Evolutionary conservation across 2,888 invertebrate genomes (phyloP).

Genomic region (Mythimna loreyi): DNA sequence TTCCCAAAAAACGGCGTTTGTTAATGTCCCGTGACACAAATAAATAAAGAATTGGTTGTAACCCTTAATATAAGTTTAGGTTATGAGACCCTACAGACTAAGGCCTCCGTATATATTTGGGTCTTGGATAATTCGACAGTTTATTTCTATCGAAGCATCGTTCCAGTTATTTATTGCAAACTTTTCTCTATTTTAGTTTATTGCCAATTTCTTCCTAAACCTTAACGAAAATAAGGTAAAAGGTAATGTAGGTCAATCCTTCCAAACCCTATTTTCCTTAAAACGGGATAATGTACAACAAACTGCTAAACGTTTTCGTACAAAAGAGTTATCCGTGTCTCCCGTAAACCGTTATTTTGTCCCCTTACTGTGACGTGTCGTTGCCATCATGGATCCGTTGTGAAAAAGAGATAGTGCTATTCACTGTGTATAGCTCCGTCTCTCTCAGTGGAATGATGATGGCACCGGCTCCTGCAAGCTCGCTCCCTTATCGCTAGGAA

Average conservation of each 20-base stretch:
- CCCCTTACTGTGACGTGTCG: too few relatives aligned
- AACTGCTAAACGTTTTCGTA: slow-evolving; percentile 33
- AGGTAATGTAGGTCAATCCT: slow-evolving; percentile 33
- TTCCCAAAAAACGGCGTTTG: too few relatives aligned
- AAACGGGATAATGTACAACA: slow-evolving; percentile 45
- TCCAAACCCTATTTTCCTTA: slow-evolving; percentile 18
- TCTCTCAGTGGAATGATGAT: too few relatives aligned
- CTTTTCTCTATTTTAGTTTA: slow-evolving; percentile 16
- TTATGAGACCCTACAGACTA: too few relatives aligned
- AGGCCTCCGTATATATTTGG: too few relatives aligned
- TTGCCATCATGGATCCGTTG: too few relatives aligned
- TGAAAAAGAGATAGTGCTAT: too few relatives aligned
- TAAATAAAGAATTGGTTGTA: too few relatives aligned
- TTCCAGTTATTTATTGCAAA: slow-evolving; percentile 12
- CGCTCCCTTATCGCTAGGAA: slow-evolving; percentile 75
- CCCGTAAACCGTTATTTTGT: slow-evolving; percentile 44
- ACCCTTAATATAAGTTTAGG: too few relatives aligned
- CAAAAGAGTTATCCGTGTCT: slow-evolving; percentile 55
- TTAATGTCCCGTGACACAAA: too few relatives aligned
- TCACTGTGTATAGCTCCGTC: too few relatives aligned
- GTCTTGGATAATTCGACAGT: not conserved
- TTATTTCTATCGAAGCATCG: not conserved
- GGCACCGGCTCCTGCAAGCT: slow-evolving; percentile 1
- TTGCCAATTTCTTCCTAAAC: slow-evolving; percentile 30
- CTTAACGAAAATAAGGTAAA: slow-evolving; percentile 30